Evolutionary conservation across 2,888 invertebrate species (phyloP).

Genomic region (Falcaria lacertinaria): DNA sequence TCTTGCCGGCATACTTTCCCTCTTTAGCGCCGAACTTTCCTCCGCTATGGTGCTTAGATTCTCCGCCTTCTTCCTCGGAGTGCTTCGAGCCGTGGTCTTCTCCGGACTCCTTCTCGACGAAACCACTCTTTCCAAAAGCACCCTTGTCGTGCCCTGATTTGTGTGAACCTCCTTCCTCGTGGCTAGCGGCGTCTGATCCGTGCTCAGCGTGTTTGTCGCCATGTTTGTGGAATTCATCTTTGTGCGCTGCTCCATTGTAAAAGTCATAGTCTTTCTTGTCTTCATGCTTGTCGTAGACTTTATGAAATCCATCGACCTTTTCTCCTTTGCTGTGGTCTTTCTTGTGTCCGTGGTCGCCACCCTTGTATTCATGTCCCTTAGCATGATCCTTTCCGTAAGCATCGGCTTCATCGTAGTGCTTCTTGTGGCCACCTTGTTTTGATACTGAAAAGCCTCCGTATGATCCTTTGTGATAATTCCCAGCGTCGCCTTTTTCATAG

Average conservation of each 20-base stretch:
- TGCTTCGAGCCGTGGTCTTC: conserved; percentile 63
- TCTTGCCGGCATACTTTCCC: conserved; percentile 45
- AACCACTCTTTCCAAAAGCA: conserved; percentile 70
- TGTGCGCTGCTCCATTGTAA: conserved; percentile 82
- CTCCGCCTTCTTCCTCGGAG: conserved; percentile 70
- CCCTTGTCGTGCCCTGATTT: conserved; percentile 72
- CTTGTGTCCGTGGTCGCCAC: conserved; percentile 73
- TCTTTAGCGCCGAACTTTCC: conserved; percentile 68
- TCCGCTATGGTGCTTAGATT: conserved; percentile 68
- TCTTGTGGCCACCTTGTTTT: conserved; percentile 72
- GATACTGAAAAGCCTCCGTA: conserved; percentile 75
- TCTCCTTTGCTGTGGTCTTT: conserved; percentile 80
- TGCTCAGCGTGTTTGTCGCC: conserved; percentile 73
- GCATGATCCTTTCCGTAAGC: conserved; percentile 74
- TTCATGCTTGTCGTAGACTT: conserved; percentile 84
- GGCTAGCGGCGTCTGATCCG: conserved; percentile 70
- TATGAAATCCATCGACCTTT: conserved; percentile 83
- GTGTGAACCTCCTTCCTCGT: conserved; percentile 73
- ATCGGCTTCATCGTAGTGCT: conserved; percentile 69
- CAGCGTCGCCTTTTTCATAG: conserved; percentile 77
- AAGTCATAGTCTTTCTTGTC: conserved; percentile 86
- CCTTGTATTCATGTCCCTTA: conserved; percentile 71
- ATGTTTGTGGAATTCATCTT: conserved; percentile 80
- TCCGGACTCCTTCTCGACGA: conserved; percentile 73
- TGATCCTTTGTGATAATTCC: conserved; percentile 74